Conservation (phyloP, 1,140 invertebrate species). For the Drosophila pectinifera region DNA sequence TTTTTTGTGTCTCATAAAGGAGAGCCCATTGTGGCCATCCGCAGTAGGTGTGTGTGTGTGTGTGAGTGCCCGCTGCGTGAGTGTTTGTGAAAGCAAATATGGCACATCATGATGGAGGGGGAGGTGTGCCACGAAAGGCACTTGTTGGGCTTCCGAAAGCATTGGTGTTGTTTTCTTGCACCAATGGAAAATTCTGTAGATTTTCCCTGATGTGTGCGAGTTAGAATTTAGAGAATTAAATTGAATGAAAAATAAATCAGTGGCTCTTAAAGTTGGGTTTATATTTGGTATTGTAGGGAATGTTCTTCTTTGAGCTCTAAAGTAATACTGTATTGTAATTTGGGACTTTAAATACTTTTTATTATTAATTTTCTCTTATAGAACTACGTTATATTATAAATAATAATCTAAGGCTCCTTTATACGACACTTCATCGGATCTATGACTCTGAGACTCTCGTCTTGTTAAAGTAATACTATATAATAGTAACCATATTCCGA, state of each 20-base stretch:
- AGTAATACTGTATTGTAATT: no score
- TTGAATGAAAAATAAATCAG: background rate
- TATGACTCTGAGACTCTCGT: no score
- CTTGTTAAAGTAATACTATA: no score
- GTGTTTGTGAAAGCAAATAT: conserved; percentile 55
- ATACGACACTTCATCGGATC: background rate
- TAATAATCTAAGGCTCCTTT: background rate
- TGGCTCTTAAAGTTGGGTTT: background rate
- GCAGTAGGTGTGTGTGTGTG: conserved; percentile 24
- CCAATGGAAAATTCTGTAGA: conserved; percentile 49
- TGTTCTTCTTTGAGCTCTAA: no score
- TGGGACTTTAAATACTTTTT: no score
- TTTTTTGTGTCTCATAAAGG: conserved; percentile 40
- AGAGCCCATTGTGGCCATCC: conserved; percentile 48
- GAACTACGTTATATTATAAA: background rate
- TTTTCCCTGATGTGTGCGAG: background rate
- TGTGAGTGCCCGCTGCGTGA: conserved; percentile 14
- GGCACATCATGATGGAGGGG: conserved; percentile 4
- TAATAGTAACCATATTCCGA: background rate
- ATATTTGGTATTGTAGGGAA: background rate
- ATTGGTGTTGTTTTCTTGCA: conserved; percentile 27
- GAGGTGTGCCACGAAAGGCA: conserved; percentile 38
- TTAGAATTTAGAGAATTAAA: conserved; percentile 13
- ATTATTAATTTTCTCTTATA: no score
- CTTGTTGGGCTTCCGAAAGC: conserved; percentile 62